Evolutionary conservation across 2,888 invertebrate genomes (phyloP).

Genomic region (Mechanitis mazaeus): DNA sequence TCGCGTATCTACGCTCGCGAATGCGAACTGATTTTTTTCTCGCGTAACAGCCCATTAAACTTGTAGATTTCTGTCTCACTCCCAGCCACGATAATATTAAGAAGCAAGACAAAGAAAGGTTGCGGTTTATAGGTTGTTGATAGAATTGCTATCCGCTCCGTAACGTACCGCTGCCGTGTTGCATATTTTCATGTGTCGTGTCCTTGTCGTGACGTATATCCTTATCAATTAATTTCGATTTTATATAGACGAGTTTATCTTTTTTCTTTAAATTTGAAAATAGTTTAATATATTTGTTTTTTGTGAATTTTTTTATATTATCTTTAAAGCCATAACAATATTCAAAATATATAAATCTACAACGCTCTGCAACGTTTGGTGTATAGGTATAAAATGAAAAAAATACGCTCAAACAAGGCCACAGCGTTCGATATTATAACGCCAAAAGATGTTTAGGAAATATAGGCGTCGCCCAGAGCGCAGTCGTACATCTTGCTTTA

Average conservation of each 20-base stretch:
- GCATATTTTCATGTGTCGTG: conserved; percentile 67
- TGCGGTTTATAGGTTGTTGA: conserved; percentile 77
- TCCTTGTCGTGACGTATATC: conserved; percentile 51
- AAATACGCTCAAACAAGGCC: conserved; percentile 57
- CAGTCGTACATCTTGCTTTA: conserved; percentile 74
- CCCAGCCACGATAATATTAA: conserved; percentile 57
- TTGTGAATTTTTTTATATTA: too few relatives aligned
- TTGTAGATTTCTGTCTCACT: conserved; percentile 76
- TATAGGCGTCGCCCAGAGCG: conserved; percentile 75
- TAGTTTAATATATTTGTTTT: too few relatives aligned
- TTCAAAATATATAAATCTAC: background rate
- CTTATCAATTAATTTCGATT: conserved; percentile 5
- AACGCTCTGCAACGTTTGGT: background rate
- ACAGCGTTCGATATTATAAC: conserved; percentile 62
- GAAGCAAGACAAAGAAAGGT: conserved; percentile 76
- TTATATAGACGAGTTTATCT: too few relatives aligned
- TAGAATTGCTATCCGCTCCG: conserved; percentile 76
- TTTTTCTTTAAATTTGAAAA: too few relatives aligned
- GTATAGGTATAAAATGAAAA: conserved; percentile 20
- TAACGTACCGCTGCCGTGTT: conserved; percentile 71
- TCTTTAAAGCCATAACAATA: background rate
- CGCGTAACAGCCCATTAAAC: conserved; percentile 77
- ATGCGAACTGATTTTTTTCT: conserved; percentile 77
- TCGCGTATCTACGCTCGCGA: conserved; percentile 75
- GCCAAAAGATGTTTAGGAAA: conserved; percentile 74